Evolutionary conservation across 2,888 invertebrate species (phyloP), one percentile per base, ranked within the genome.

Genomic region (Trissolcus brochymenae): DNA sequence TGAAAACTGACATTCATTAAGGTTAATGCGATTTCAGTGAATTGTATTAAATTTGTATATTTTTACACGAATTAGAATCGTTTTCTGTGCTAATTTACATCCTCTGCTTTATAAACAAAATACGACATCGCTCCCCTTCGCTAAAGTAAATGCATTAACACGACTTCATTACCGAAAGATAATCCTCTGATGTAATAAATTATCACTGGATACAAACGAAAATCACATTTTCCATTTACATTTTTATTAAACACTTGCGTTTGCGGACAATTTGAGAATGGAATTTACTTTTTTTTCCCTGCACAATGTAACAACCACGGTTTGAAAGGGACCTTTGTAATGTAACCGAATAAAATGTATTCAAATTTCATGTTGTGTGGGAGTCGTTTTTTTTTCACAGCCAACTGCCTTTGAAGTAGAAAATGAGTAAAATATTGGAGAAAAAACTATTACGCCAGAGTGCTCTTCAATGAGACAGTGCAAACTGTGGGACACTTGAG

Each of bases 1-100:
- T 76, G 70, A 60, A 66, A 76, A 76, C 70, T 76, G 76, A 66
- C 66, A 66, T 65, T 70, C 65, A 49, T 70, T 54, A 17, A 35
- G 17, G 60, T 65, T 66, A 70, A 76, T 66, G 65, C 40, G 25
- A 65, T 76, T 76, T 11, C 35, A 56, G 51, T 53, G 55, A 53
- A 66, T 55, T 60, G 55, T 43, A 60, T 75, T 67, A 64, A 61
- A 60, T 57, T 60, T 62, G 66, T 71, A 55, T 61, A 66, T 76
- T 76, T 71, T 76, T 66, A 29, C 43, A 13, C 56, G 40, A 70
- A 60, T 61, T 43, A 25, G 50, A 41, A 46, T 57, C 49, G 41
- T 29, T 29, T 21, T 35, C n/a, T 40, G 7, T 9, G 41, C 14
- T 57, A 46, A 76, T 67, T 76, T 67, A 35, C 57, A 61, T 71